Evolutionary conservation across 2,888 invertebrate species (phyloP), one percentile per base, ranked within the genome.

Genomic region (Himalopsyche japonica): DNA sequence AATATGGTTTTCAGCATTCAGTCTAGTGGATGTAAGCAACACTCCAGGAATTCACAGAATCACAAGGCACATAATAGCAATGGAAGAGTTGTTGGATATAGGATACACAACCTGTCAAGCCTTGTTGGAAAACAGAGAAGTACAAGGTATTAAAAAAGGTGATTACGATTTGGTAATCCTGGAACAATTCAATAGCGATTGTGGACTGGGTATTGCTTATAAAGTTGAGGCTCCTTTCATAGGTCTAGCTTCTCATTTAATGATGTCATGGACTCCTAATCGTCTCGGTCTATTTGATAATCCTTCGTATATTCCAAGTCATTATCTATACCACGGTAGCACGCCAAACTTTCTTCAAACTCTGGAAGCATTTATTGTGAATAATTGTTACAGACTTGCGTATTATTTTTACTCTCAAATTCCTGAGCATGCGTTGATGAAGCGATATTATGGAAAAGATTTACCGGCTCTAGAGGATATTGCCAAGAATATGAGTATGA

Each of bases 281-380:
- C 89, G 91, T 82, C 88, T 93, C 76, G 93, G 91, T 0, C 89
- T 92, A 27, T 91, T 93, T 0, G 91, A 91, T 82, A 90, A 93
- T 87, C 90, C 92, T 1, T 89, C 92, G 0, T 91, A 92, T 48
- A 90, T 93, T 84, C 90, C 93, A 0, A 91, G 89, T 86, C 90
- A 91, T 85, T 92, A 92, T 85, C 89, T 92, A 82, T 89, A 88
- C 4, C 87, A 88, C 1, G 91, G 90, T 0, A 87, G 88, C 0
- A 89, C 89, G 82, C 90, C 90, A 0, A 88, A 89, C 1, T 43
- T 90, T 1, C 87, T 89, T 7, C 87, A 89, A n/a, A 90, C 89
- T 86, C 79, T 90, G 0, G 90, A 91, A 86, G 87, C 88, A 8
- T 88, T 88, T 79, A 79, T 91, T 15, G 86, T 89, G 57, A 85